Conservation (phyloP, 1,140 invertebrate genomes). For the Brachionus manjavacas region DNA sequence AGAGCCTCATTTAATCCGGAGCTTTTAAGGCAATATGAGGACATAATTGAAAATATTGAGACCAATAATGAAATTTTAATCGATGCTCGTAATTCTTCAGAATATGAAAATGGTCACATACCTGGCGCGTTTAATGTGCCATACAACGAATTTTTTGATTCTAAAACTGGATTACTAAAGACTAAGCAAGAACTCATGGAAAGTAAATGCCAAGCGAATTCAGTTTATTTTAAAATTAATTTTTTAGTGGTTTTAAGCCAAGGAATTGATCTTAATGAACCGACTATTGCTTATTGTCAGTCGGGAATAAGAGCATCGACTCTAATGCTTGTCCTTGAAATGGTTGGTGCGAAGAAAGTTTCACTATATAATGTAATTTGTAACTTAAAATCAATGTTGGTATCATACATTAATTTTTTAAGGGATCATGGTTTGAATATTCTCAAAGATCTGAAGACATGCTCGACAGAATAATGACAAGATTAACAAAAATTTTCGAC, state of each 20-base stretch:
- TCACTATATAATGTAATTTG: conserved; percentile 16
- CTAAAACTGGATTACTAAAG: neutral
- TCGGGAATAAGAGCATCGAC: neutral
- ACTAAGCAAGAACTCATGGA: neutral
- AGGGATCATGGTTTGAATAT: conserved; percentile 23
- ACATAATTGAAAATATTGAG: neutral
- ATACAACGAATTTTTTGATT: neutral
- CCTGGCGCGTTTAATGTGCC: conserved; percentile 15
- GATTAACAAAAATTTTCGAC: no score
- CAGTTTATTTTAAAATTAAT: neutral
- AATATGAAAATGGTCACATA: neutral
- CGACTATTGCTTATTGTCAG: neutral
- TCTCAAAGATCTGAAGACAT: neutral
- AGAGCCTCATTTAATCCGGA: neutral
- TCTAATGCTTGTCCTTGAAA: neutral
- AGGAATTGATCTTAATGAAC: neutral
- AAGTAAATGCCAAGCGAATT: neutral
- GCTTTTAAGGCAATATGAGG: neutral
- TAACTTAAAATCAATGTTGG: neutral
- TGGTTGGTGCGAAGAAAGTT: neutral
- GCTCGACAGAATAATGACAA: neutral
- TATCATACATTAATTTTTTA: neutral
- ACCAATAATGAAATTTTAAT: neutral
- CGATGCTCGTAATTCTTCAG: neutral
- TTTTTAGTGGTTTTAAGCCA: neutral